Conservation (phyloP, 2,888 invertebrate genomes). For the Ecdyonurus torrentis region DNA sequence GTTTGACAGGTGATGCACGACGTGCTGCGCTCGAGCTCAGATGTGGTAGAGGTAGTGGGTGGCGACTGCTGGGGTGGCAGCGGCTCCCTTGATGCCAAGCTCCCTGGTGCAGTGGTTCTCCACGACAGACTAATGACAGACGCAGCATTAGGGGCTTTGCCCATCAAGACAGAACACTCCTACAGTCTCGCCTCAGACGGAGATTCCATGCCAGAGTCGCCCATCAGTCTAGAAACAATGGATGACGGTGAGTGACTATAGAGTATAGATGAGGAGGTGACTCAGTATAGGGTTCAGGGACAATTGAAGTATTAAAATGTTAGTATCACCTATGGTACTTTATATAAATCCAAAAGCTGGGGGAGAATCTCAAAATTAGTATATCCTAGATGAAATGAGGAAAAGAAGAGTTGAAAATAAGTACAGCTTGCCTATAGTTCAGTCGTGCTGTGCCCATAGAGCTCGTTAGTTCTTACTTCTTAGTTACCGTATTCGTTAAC, state of each 20-base stretch:
- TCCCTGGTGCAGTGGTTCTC: slow-evolving; percentile 48
- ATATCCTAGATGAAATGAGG: too few species aligned
- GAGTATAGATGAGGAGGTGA: too few species aligned
- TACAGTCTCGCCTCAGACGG: slow-evolving; percentile 44
- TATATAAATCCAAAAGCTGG: too few species aligned
- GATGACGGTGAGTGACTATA: slow-evolving; percentile 56
- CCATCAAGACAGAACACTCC: slow-evolving; percentile 85
- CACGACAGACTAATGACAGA: slow-evolving; percentile 84
- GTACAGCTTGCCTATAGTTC: too few species aligned
- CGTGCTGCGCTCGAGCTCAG: slow-evolving; percentile 32
- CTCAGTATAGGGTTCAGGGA: too few species aligned
- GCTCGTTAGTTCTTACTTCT: too few species aligned
- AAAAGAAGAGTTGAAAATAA: too few species aligned
- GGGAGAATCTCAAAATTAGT: too few species aligned
- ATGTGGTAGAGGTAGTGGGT: slow-evolving; percentile 26
- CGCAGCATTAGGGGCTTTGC: slow-evolving; percentile 59
- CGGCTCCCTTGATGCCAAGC: slow-evolving; percentile 43
- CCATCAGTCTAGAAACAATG: slow-evolving; percentile 33
- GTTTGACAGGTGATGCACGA: slow-evolving; percentile 46
- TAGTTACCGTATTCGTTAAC: too few species aligned
- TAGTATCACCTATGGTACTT: too few species aligned
- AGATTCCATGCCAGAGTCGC: slow-evolving; percentile 40
- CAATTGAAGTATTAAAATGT: too few species aligned
- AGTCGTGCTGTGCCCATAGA: too few species aligned
- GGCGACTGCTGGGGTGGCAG: slow-evolving; percentile 32